phyloP scores from a whole-genome alignment of 2,113 vertebrate species.

The Lycocorax pyrrhopterus region DNA sequence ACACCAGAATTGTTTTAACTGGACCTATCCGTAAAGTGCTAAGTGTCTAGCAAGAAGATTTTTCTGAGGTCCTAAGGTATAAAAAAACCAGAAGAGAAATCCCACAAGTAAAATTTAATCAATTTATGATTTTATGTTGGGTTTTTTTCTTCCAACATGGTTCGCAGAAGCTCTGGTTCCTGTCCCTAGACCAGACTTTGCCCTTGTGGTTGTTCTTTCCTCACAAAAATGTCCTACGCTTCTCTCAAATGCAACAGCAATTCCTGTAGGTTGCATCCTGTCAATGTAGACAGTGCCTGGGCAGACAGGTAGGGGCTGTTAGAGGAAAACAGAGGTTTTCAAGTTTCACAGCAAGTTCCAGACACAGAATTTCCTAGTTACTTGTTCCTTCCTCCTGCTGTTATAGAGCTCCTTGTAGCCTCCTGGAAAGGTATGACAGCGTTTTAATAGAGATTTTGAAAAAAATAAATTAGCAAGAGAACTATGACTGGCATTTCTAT shows the following conservation, averaged over 20 bases:
- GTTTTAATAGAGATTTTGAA: not conserved
- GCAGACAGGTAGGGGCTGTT: not conserved
- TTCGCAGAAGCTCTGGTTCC: not conserved
- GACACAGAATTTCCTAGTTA: not conserved
- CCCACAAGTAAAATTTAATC: not conserved
- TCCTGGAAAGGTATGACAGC: not conserved
- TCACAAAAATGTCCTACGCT: conserved; percentile 64
- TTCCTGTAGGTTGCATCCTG: conserved; percentile 80
- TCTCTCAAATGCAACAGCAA: conserved; percentile 76
- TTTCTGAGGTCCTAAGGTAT: not conserved
- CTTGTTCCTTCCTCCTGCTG: not conserved
- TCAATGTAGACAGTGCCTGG: conserved; percentile 67
- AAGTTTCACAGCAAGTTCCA: not conserved
- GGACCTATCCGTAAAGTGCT: not conserved
- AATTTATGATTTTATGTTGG: not conserved
- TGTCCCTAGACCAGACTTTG: conserved; percentile 2
- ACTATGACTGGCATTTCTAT: not conserved
- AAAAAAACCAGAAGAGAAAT: not conserved
- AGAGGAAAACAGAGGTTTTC: not conserved
- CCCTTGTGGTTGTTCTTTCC: not conserved
- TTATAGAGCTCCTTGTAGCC: not conserved
- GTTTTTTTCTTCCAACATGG: not conserved
- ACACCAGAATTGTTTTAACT: not conserved
- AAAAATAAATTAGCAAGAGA: not conserved
- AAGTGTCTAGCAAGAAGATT: not conserved